These are phyloP conservation scores for Drepana falcataria DNA, from an alignment of 2,888 invertebrate species.

Conservation along the genomic window DNA sequence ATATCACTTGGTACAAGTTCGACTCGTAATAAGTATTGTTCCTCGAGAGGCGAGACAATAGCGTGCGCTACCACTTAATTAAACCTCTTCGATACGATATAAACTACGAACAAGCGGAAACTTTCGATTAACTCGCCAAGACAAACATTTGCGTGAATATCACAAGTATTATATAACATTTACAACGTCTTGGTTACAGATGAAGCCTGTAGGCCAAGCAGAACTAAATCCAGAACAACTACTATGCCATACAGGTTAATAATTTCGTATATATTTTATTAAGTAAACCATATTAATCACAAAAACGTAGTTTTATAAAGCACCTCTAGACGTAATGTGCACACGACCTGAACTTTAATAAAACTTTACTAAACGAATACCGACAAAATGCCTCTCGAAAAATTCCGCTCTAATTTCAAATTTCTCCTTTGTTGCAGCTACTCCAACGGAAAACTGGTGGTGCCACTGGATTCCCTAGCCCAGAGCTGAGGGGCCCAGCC, in stretches of 20 bases:
- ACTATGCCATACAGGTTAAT: constrained; percentile 77
- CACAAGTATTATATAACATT: constrained; percentile 19
- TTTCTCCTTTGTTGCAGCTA: constrained; percentile 68
- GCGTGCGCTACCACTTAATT: constrained; percentile 73
- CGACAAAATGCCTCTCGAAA: background rate
- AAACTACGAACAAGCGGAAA: constrained; percentile 50
- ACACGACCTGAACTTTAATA: background rate
- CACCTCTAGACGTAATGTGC: background rate
- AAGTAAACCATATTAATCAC: too few species aligned
- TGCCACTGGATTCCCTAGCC: constrained; percentile 79
- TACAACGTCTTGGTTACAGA: constrained; percentile 72
- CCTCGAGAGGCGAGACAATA: constrained; percentile 68
- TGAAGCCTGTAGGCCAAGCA: constrained; percentile 77
- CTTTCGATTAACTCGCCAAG: constrained; percentile 51
- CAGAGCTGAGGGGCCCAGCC: constrained; percentile 68
- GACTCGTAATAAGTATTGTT: constrained; percentile 73
- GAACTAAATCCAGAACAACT: constrained; percentile 76
- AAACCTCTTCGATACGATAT: constrained; percentile 57
- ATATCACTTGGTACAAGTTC: constrained; percentile 73
- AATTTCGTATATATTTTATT: constrained; percentile 24
- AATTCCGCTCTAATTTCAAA: constrained; percentile 19
- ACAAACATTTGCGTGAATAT: constrained; percentile 33
- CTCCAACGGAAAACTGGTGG: constrained; percentile 79
- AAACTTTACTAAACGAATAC: background rate
- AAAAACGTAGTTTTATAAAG: constrained; percentile 14